Base-by-base conservation (phyloP, 2,113 vertebrate species). In the Solea senegalensis region DNA sequence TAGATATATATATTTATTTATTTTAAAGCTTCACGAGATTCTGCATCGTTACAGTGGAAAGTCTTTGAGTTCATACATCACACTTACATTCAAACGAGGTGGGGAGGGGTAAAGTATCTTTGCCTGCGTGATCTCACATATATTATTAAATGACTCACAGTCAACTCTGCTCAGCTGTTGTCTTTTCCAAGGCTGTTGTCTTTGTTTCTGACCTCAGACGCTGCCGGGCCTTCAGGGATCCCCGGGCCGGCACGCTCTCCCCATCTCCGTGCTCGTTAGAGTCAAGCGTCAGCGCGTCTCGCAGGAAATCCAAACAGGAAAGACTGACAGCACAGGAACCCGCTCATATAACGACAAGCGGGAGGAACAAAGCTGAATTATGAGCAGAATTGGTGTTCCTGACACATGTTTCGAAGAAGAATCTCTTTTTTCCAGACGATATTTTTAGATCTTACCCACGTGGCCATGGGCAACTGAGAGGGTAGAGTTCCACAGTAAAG, bases 241-340 rank as follows among this genome's bases (percentile, higher is more conserved):
- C 49, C 27, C 26, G 43, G 58, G 26, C 67, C 49, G 44, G 26
- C 50, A 45, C 43, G 43, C 63, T 62, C 52, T 68, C 81, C 46
- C 16, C 45, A 77, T 27, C 67, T 87, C 77, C 83, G 71, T 86
- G 68, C 78, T 83, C 64, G 61, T 78, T 84, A 71, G 50, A 80
- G 62, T 62, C 10, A 7, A 80, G 72, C 14, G 63, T 45, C 15
- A 15, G 21, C 9, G 27, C 9, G 44, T 78, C 84, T 83, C 82
- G 27, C 48, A 71, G 77, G 80, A 74, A 46, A 81, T 69, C 27
- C n/a, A 41, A 9, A 14, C 7, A 41, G 69, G 67, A 52, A 28
- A 72, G 63, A 57, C 41, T 49, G 72, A 46, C 61, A 72, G 57
- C 45, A 52, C 16, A 62, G 34, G 46, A 43, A 21, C 2, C n/a